Evolutionary conservation across 2,113 vertebrate species (phyloP), one percentile per base, ranked within the genome.

Genomic region (Neolamprologus cancellatus): DNA sequence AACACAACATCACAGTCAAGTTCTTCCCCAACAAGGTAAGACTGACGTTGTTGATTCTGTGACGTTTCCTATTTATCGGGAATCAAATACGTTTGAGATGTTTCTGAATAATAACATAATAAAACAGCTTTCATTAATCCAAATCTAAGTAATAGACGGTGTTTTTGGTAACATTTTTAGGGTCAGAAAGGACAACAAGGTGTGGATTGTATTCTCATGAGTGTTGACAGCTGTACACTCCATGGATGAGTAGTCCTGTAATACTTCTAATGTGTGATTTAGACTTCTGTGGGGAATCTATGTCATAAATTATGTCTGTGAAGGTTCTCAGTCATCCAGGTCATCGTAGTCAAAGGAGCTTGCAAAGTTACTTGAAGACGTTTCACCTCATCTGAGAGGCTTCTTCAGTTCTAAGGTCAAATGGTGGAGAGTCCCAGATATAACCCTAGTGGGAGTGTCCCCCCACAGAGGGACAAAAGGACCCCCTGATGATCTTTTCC

Each of bases 11-110:
- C 74, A 71, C 83, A 5, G 79, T 97, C 86, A 97, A 97, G 90
- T 94, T 97, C 20, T 96, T 98, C 57, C 96, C 98, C 12, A 98
- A 97, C 7, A 93, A 98, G 98, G 98, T 94, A 81, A 79, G 5
- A 4, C 5, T 9, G 3, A 36, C 41, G 1, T 17, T 17, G 13
- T 5, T 13, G 3, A 7, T 9, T 41, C n/a, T n/a, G 32, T 69
- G n/a, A 69, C 0, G 0, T 25, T 71, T 71, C 61, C 34, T 71
- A 44, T 41, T 69, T 69, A 41, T 69, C 7, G 5, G 12, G 7
- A 69, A 8, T 39, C 18, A 36, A 36, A 39, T 20, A 20, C 3
- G 8, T 66, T 20, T 66, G 6, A 39, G 34, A 66, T 66, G 18
- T 39, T 66, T 66, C 61, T 66, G 34, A 69, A 69, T 23, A 39